phyloP scores from a whole-genome alignment of 2,113 vertebrate genomes.

The Anseranas semipalmata region DNA sequence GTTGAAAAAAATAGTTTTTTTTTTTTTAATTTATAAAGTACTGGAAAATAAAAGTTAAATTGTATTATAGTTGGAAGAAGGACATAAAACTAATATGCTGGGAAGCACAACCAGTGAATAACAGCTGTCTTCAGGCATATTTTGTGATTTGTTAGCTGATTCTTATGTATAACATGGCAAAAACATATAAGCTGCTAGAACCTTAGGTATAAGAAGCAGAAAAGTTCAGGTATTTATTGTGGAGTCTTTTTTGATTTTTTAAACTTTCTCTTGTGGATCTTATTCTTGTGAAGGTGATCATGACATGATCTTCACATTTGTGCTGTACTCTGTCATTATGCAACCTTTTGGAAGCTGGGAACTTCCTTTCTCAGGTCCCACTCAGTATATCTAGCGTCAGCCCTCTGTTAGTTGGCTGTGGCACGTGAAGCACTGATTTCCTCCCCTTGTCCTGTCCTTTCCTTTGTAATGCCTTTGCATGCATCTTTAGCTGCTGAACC shows the following conservation, averaged over 20 bases:
- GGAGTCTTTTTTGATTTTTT: neutral
- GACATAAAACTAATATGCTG: neutral
- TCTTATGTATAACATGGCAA: neutral
- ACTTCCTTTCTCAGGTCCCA: neutral
- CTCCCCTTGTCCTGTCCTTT: neutral
- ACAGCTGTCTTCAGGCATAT: neutral
- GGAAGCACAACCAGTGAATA: neutral
- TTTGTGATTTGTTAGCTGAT: neutral
- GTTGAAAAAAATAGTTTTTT: neutral
- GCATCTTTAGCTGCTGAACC: neutral
- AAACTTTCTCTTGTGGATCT: neutral
- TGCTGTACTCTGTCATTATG: neutral
- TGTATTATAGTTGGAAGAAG: neutral
- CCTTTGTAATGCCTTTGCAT: neutral
- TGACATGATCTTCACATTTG: neutral
- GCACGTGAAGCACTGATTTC: neutral
- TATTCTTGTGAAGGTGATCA: neutral
- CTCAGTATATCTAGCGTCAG: neutral
- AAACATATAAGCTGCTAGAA: neutral
- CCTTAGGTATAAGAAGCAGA: neutral
- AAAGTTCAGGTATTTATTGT: neutral
- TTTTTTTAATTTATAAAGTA: neutral
- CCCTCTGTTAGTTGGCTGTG: neutral
- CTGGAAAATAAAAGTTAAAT: neutral
- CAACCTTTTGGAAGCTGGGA: neutral